A percentile compares a stretch with the other conserved stretches of the same genome.
These are phyloP conservation scores for Parazoanthus darwini DNA, from an alignment of 92 coral and sea anemone genomes.

Conservation along the genomic window DNA sequence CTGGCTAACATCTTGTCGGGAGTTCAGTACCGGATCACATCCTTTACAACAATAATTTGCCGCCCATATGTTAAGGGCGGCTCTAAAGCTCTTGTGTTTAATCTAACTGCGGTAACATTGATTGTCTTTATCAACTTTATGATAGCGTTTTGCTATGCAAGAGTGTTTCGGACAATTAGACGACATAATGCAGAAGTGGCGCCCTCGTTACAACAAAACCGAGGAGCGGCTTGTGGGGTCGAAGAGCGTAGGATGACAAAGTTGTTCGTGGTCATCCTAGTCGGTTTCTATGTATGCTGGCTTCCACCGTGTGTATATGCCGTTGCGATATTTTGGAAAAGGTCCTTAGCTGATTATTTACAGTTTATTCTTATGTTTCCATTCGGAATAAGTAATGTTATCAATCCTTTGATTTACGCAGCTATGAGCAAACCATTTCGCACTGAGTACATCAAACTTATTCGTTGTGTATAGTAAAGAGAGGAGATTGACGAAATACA, in stretches of 20 bases:
- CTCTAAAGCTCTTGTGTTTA: background rate
- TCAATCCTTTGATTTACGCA: constrained; percentile 21
- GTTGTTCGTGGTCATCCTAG: background rate
- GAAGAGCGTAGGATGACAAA: constrained; percentile 11
- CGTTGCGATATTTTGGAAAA: background rate
- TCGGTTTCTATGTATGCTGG: constrained; percentile 14
- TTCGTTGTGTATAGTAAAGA: background rate
- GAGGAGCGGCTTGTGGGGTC: background rate
- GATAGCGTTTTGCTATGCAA: constrained; percentile 3
- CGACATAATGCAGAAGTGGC: constrained; percentile 4
- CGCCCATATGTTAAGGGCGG: background rate
- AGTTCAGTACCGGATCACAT: background rate
- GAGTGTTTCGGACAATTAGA: background rate
- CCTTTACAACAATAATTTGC: background rate
- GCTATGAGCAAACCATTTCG: constrained; percentile 29
- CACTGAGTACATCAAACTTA: background rate
- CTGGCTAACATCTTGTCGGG: background rate
- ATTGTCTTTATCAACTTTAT: background rate
- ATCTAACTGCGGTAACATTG: background rate
- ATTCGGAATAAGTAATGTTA: background rate
- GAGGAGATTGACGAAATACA: too few species aligned
- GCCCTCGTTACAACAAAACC: constrained; percentile 3
- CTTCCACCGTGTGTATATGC: constrained; percentile 16
- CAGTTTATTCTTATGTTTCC: constrained; percentile 7
- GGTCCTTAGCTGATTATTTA: background rate